Percentiles rank a stretch among this genome's conserved stretches.
phyloP scores from a whole-genome alignment of 2,797 vertebrate species.

The Fringilla coelebs region DNA sequence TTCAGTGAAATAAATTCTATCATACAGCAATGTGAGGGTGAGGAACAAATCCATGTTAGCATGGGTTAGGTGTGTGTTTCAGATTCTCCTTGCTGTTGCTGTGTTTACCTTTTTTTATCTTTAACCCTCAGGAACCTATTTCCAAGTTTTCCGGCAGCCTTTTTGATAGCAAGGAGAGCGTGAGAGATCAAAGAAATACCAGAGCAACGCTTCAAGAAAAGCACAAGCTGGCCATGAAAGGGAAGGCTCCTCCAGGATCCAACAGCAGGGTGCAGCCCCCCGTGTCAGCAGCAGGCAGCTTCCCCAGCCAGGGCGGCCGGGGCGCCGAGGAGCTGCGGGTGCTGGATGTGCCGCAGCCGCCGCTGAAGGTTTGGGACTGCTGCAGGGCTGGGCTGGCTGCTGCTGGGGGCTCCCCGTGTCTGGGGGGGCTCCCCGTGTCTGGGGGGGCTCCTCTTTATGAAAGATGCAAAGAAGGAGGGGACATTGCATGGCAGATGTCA shows the following conservation, averaged over 20 bases:
- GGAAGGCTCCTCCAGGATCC: background rate
- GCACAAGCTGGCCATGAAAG: constrained; percentile 54
- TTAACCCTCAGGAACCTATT: constrained; percentile 62
- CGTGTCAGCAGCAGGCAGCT: background rate
- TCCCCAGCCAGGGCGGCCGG: background rate
- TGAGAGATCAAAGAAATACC: constrained; percentile 39
- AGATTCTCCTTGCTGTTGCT: background rate
- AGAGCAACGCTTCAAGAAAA: constrained; percentile 55
- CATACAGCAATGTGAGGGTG: background rate
- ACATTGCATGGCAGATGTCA: background rate
- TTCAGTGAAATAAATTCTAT: background rate
- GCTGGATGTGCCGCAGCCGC: constrained; percentile 54
- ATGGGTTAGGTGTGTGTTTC: background rate
- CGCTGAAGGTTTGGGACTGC: constrained; percentile 75
- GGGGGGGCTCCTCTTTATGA: background rate
- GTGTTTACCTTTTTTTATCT: background rate
- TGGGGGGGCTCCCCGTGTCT: no score
- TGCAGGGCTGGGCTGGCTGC: background rate
- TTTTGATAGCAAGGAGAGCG: constrained; percentile 10
- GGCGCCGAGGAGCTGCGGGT: background rate
- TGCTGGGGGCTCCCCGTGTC: background rate
- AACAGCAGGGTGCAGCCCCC: background rate
- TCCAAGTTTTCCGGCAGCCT: constrained; percentile 65
- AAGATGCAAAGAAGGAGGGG: background rate
- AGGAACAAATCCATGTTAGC: background rate